Evolutionary conservation across 1,140 invertebrate genomes (phyloP), one percentile per base, ranked within the genome.

Genomic region (Lasaia peninsularis): DNA sequence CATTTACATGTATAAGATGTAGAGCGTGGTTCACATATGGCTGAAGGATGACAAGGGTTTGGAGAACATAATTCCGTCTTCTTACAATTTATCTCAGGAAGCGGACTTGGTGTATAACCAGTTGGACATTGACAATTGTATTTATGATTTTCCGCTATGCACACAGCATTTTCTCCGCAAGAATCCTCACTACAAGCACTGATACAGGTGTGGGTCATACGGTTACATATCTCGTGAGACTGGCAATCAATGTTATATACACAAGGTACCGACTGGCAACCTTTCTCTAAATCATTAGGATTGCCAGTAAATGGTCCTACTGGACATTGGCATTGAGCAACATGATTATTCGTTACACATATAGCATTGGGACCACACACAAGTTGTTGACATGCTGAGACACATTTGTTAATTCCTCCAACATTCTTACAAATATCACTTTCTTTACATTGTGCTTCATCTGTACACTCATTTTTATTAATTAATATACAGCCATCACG

Each of bases 91-190:
- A 96, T 91, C 59, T 97, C 96, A 1, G 96, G 92, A 6, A 94
- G 78, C 0, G 96, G 96, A 84, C 97, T 94, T 0, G 95, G 92
- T 71, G 90, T 91, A 71, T 92, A 96, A 1, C 96, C 96, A 12
- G 94, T 93, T 18, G 95, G 95, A 78, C 97, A 98, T 71, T 95
- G 94, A 71, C 96, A 98, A 2, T 92, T 92, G 1, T 93, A 92
- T 69, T 92, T 92, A 74, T 97, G 96, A 73, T 95, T 93, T 77
- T 97, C 95, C 9, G 95, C 93, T 61, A 97, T 92, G 77, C 96
- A 98, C 37, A 98, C 94, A 8, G 96, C 95, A 86, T 97, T 96
- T 21, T 92, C 92, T 1, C 96, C 96, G 73, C 96, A 98, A 6
- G 94, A 92, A 67, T 95, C 93, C 75, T 94, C 93, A 59, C 93